These are phyloP conservation scores for Pipra filicauda DNA, from an alignment of 2,113 vertebrate species.

Conservation along the genomic window DNA sequence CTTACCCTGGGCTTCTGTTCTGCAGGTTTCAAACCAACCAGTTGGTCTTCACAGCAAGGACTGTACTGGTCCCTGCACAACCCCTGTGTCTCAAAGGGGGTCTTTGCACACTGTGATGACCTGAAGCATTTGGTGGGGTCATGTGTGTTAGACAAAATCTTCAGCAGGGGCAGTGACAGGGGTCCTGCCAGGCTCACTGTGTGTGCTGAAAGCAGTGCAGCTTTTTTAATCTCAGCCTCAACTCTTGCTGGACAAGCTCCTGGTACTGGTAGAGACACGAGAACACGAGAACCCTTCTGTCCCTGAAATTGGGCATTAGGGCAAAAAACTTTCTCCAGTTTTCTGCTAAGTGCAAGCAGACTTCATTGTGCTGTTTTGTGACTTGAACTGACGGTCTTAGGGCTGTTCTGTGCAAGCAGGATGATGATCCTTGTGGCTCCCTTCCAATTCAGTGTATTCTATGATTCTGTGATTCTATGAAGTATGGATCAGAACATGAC, in stretches of 20 bases:
- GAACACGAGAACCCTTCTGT: neutral
- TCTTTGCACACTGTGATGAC: fast-evolving
- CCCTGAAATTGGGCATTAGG: neutral
- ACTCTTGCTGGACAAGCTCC: neutral
- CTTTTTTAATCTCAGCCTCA: neutral
- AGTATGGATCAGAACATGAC: neutral
- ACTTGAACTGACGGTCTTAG: neutral
- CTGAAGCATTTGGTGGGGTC: fast-evolving
- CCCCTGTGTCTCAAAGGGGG: neutral
- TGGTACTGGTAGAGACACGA: neutral
- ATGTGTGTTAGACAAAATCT: neutral
- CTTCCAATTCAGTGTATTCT: neutral
- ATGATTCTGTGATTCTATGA: neutral
- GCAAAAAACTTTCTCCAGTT: neutral
- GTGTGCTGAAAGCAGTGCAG: neutral
- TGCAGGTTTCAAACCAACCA: neutral
- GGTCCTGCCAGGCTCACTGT: neutral
- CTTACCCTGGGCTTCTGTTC: fast-evolving
- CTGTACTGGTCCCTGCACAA: neutral
- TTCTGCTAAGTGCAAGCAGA: neutral
- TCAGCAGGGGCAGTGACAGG: neutral
- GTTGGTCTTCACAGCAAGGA: neutral
- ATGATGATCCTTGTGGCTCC: neutral
- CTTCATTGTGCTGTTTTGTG: neutral
- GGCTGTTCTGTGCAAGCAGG: neutral